Percentiles rank a stretch among this genome's conserved stretches.
Evolutionary conservation across 2,113 vertebrate species (phyloP).

Genomic region (Edolisoma coerulescens): DNA sequence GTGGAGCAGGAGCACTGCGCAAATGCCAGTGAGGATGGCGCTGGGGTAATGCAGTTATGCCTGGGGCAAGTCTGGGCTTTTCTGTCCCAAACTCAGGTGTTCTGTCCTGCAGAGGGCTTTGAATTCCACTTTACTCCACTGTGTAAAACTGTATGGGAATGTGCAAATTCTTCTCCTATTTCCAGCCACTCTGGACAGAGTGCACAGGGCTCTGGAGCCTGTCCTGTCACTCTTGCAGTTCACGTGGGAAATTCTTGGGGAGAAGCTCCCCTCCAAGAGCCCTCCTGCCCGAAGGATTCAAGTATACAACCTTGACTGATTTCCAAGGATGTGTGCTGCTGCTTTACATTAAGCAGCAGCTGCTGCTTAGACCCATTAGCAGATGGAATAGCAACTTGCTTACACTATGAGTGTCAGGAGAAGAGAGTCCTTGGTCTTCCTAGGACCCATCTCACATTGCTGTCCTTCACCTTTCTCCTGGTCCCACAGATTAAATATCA

Average conservation of each 20-base stretch:
- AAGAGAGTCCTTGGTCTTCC: not conserved
- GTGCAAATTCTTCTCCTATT: not conserved
- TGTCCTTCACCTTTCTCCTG: conserved; percentile 12
- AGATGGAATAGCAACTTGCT: not conserved
- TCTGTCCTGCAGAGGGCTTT: not conserved
- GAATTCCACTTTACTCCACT: not conserved
- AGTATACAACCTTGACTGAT: not conserved
- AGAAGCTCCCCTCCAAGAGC: not conserved
- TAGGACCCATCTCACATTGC: not conserved
- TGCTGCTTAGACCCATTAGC: not conserved
- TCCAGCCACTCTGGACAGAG: not conserved
- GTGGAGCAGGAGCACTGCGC: not conserved
- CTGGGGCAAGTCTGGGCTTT: not conserved
- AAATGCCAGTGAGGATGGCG: not conserved
- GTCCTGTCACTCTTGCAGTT: not conserved
- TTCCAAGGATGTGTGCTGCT: not conserved
- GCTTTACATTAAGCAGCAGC: not conserved
- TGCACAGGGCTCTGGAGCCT: fast-evolving
- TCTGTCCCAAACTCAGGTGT: not conserved
- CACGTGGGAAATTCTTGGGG: not conserved
- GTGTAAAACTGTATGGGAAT: not conserved
- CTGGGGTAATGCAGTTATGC: not conserved
- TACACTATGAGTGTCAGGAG: not conserved
- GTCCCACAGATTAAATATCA: not conserved
- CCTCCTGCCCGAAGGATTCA: not conserved